Conservation (phyloP, 2,113 vertebrate species). For the Lepus americanus region DNA sequence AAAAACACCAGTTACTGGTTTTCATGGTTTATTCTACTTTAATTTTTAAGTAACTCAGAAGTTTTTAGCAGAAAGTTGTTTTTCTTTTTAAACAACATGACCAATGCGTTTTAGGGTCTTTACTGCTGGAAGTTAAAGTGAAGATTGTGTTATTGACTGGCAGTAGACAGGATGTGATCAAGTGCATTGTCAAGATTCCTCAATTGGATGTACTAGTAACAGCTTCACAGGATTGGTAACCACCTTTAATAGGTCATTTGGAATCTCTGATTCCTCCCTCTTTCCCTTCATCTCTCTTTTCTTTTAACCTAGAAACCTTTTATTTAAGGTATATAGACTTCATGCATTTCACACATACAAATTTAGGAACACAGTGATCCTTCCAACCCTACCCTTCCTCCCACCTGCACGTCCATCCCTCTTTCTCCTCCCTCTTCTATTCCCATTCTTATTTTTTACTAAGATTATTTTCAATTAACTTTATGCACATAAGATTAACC, state of each 20-base stretch:
- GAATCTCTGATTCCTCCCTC: not conserved
- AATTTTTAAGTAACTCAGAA: not conserved
- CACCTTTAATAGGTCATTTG: slow-evolving; percentile 87
- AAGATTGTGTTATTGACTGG: slow-evolving; percentile 75
- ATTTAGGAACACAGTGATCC: too few species aligned
- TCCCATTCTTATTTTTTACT: too few species aligned
- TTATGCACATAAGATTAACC: too few species aligned
- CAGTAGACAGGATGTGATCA: slow-evolving; percentile 86
- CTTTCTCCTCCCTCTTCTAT: too few species aligned
- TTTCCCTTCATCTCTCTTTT: not conserved
- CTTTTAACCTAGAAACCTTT: too few species aligned
- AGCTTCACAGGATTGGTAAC: slow-evolving; percentile 88
- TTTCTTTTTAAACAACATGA: not conserved
- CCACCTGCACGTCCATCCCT: too few species aligned
- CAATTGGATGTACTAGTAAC: slow-evolving; percentile 85
- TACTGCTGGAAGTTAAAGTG: not conserved
- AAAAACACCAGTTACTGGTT: not conserved
- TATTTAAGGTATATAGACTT: too few species aligned
- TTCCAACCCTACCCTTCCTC: too few species aligned
- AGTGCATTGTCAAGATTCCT: slow-evolving; percentile 86
- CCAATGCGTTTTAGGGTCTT: slow-evolving; percentile 35
- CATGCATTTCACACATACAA: too few species aligned
- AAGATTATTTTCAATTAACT: too few species aligned
- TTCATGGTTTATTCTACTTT: slow-evolving; percentile 22
- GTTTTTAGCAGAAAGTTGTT: not conserved